phyloP scores from a whole-genome alignment of 1,140 invertebrate genomes.

The Kradibia gibbosae region DNA sequence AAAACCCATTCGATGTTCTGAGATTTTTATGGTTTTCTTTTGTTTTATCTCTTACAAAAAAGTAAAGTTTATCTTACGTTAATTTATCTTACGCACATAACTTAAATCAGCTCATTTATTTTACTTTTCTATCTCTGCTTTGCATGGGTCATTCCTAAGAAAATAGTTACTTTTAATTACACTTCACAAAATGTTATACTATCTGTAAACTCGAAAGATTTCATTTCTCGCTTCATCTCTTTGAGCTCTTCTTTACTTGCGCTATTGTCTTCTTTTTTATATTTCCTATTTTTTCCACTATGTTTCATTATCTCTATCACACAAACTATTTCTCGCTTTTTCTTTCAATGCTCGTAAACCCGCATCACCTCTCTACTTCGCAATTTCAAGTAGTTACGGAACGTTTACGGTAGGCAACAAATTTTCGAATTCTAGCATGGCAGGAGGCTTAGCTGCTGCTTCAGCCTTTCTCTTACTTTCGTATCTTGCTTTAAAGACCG shows the following conservation, averaged over 20 bases:
- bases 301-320: too few species aligned
- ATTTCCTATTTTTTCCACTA: not conserved
- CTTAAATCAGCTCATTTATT: constrained; percentile 29
- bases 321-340: constrained; percentile 11
- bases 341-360: constrained; percentile 1
- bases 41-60: constrained; percentile 22
- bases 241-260: not conserved
- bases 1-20: constrained; percentile 39
- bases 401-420: constrained; percentile 59
- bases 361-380: constrained; percentile 16
- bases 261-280: constrained; percentile 36
- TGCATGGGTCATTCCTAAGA: constrained; percentile 19
- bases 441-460: constrained; percentile 19
- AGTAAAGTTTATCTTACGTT: constrained; percentile 48
- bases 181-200: constrained; percentile 24
- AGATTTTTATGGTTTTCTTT: constrained; percentile 30
- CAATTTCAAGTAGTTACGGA: constrained; percentile 58
- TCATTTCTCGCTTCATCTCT: not conserved
- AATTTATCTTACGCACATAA: constrained; percentile 51
- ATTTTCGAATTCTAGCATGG: constrained; percentile 56
- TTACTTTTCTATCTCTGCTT: not conserved
- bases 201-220: constrained; percentile 47
- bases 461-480: not conserved
- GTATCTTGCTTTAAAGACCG: constrained; percentile 36
- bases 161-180: constrained; percentile 39